These are phyloP conservation scores for Pyrocephalus nanus DNA, from an alignment of 2,797 vertebrate genomes.

Conservation along the genomic window DNA sequence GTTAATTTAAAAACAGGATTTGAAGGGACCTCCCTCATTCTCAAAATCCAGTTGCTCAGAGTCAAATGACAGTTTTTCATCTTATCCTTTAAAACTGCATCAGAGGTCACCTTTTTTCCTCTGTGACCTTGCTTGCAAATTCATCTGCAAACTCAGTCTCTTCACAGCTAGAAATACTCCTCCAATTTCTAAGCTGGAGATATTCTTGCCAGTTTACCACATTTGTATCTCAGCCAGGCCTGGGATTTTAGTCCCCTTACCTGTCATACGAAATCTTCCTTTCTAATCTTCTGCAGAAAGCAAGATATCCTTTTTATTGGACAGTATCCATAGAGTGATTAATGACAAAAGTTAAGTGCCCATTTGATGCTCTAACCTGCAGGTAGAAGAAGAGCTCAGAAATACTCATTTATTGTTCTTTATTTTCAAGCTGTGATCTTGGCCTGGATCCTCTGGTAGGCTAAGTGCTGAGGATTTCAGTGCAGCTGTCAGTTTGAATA, in stretches of 20 bases:
- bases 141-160: neutral
- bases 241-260: neutral
- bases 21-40: neutral
- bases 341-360: slow-evolving; percentile 23
- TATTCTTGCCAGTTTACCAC: neutral
- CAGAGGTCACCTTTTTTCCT: neutral
- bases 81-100: neutral
- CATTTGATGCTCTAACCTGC: neutral
- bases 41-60: neutral
- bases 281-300: neutral
- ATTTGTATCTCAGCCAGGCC: neutral
- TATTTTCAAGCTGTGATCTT: slow-evolving; percentile 37
- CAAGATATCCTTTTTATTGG: neutral
- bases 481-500: slow-evolving; percentile 31
- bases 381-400: slow-evolving; percentile 2
- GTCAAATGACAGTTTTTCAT: neutral
- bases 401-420: slow-evolving; percentile 19
- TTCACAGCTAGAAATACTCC: neutral
- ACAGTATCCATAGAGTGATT: neutral
- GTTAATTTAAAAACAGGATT: neutral
- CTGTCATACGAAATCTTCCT: neutral
- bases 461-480: neutral
- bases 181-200: neutral
- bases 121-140: neutral
- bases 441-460: neutral